Base-by-base conservation (phyloP, 30 jellyfish, hydroid and myxozoan genomes). In the Aurelia coerulea region DNA sequence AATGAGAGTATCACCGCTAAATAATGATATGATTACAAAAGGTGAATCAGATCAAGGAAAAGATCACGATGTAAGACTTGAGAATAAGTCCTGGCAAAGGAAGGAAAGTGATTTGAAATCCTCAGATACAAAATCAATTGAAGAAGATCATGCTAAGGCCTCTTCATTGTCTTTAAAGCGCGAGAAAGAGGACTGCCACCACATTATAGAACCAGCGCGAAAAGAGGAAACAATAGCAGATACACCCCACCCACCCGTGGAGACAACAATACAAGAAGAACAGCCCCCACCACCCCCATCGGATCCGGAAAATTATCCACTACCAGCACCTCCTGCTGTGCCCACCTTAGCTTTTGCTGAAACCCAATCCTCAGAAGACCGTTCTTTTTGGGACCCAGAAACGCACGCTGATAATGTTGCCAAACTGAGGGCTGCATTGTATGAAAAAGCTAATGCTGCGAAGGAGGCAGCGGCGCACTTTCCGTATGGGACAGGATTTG, bases 401-500 rank as follows among this genome's bases (percentile, higher is more conserved):
- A 60, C 35, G 35, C 35, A 35, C 37, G 80, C 19, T 2, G 63
- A 70, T 11, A 70, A 41, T 19, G 80, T 32, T 16, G 16, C 58
- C n/a, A 31, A 19, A 35, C 8, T 70, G 67, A 53, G 80, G 62
- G 80, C 80, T 70, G 80, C 80, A 46, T 70, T 70, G 33, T 70
- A 70, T 56, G 64, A 46, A 35, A 70, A n/a, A 13, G 63, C 34
- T n/a, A 70, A 35, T 32, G 62, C 62, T 32, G 19, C 63, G 39
- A 70, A 7, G 2, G 56, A 46, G 56, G 56, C 56, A 46, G 56
- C 15, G 6, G 56, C 56, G 56, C 56, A 46, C 14, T 46, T 7
- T 46, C 14, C 56, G 14, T 46, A 46, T 9, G 14, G 56, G 56
- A 9, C 14, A 46, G 56, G 56, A 46, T 9, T 46, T 46, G 56